Conservation (phyloP, 1,140 invertebrate species). For the Augochlora pura region DNA sequence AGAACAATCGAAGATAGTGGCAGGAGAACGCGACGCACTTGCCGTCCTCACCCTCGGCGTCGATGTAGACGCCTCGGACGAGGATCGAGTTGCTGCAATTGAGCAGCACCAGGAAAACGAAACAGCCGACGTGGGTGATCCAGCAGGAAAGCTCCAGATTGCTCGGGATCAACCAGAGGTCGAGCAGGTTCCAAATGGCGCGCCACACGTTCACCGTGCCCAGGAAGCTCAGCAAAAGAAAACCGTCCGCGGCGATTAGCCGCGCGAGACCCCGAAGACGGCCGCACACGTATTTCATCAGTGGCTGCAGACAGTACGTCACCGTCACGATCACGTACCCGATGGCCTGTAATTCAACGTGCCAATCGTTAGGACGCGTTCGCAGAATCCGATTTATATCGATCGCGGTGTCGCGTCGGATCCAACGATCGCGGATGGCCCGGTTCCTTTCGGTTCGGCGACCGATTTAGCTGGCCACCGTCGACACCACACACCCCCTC, state of each 20-base stretch:
- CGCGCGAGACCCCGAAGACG: conserved; percentile 84
- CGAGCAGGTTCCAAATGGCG: conserved; percentile 90
- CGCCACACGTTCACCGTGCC: conserved; percentile 93
- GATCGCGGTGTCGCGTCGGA: background rate
- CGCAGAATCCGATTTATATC: conserved; percentile 5
- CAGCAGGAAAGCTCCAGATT: conserved; percentile 87
- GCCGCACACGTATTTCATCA: conserved; percentile 85
- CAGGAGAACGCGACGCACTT: conserved; percentile 90
- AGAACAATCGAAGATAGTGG: conserved; percentile 89
- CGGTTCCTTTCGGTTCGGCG: no score
- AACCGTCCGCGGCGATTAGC: conserved; percentile 86
- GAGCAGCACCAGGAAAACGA: conserved; percentile 88
- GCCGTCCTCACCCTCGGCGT: conserved; percentile 89
- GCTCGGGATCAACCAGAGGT: conserved; percentile 90
- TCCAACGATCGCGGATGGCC: no score
- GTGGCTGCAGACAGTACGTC: conserved; percentile 87
- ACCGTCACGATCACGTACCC: conserved; percentile 87
- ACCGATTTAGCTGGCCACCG: no score
- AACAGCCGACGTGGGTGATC: conserved; percentile 87
- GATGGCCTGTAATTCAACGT: conserved; percentile 82
- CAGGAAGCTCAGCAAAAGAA: conserved; percentile 88
- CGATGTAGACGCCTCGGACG: conserved; percentile 91
- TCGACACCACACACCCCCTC: no score
- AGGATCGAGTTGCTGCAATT: conserved; percentile 92
- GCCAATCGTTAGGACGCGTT: background rate